phyloP scores from a whole-genome alignment of 2,888 invertebrate species.

The Cyrtodaria siliqua region DNA sequence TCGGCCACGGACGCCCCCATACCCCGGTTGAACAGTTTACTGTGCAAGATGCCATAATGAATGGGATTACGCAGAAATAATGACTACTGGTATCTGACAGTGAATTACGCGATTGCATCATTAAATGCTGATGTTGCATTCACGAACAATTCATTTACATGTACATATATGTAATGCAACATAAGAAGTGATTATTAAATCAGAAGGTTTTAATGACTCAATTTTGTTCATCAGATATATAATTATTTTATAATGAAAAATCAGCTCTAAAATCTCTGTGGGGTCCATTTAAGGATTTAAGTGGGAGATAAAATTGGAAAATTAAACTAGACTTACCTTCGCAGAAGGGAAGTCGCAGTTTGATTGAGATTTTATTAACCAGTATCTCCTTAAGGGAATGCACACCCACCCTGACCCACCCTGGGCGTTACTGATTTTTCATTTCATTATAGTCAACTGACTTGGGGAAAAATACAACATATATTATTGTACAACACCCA shows the following conservation, averaged over 20 bases:
- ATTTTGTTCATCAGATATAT: too few relatives aligned
- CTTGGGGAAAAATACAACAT: too few relatives aligned
- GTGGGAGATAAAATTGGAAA: constrained; percentile 34
- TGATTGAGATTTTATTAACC: constrained; percentile 42
- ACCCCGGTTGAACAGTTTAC: not conserved
- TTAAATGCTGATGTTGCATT: too few relatives aligned
- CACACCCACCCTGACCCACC: constrained; percentile 37
- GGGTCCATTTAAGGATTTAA: constrained; percentile 37
- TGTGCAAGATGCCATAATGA: too few relatives aligned
- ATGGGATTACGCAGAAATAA: not conserved
- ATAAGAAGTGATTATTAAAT: not conserved
- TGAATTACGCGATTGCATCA: too few relatives aligned
- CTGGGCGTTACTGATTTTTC: not conserved
- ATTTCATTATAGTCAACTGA: not conserved
- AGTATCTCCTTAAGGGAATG: constrained; percentile 37
- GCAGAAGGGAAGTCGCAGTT: constrained; percentile 40
- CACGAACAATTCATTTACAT: too few relatives aligned
- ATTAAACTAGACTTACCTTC: constrained; percentile 54
- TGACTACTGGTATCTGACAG: too few relatives aligned
- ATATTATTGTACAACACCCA: not conserved
- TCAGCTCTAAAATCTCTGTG: constrained; percentile 55
- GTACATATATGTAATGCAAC: not conserved
- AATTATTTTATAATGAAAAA: constrained; percentile 14
- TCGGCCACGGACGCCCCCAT: too few relatives aligned
- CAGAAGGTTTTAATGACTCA: too few relatives aligned